Conservation (phyloP, 2,113 vertebrate species). For the Melanerpes formicivorus region DNA sequence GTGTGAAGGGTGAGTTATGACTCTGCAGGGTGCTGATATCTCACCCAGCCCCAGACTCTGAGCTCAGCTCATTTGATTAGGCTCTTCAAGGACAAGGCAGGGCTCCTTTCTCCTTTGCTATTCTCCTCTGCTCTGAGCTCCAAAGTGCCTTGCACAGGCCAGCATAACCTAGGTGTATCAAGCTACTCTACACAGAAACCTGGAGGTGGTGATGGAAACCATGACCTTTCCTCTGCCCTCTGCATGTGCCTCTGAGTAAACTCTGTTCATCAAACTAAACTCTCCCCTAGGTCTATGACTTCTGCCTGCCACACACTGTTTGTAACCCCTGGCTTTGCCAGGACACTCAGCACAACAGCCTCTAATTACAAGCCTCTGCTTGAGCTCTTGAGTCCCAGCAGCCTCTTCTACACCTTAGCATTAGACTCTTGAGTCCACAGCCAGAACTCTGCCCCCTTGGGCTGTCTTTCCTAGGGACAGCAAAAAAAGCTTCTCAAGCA, state of each 20-base stretch:
- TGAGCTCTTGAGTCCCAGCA: not conserved
- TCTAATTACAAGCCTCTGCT: not conserved
- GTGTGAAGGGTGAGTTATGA: not conserved
- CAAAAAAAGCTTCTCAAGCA: not conserved
- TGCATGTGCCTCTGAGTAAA: not conserved
- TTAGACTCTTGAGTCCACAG: not conserved
- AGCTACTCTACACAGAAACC: not conserved
- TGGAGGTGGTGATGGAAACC: not conserved
- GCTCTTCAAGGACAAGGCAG: not conserved
- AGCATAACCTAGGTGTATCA: fast-evolving
- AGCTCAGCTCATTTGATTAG: not conserved
- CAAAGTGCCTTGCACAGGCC: not conserved
- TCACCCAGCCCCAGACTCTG: not conserved
- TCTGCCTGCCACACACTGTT: not conserved
- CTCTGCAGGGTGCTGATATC: not conserved
- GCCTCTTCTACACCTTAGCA: not conserved
- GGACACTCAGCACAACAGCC: not conserved
- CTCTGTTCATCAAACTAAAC: not conserved
- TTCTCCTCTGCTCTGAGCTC: not conserved
- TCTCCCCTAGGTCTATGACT: not conserved
- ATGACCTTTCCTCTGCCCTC: not conserved
- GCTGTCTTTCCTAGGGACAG: not conserved
- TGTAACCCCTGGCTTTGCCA: not conserved
- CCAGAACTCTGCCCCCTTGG: not conserved
- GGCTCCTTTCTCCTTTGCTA: not conserved